Evolutionary conservation across 2,888 invertebrate species (phyloP).

Genomic region (Agrochola macilenta): DNA sequence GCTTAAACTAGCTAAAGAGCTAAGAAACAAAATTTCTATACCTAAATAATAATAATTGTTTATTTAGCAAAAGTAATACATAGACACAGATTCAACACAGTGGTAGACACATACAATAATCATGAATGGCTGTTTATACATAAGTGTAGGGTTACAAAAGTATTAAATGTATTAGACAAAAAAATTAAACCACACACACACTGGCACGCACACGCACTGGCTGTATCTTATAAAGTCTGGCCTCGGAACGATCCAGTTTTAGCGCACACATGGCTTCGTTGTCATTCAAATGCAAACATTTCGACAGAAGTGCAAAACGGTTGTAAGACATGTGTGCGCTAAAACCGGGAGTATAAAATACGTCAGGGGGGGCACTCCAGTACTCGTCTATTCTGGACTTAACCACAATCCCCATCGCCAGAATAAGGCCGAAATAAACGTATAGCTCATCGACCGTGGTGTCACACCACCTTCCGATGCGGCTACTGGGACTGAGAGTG

Average conservation of each 20-base stretch:
- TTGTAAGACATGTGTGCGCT: not conserved
- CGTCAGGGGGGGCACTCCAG: not conserved
- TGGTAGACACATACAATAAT: too few species aligned
- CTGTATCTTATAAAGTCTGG: not conserved
- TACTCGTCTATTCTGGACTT: not conserved
- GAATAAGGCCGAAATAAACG: not conserved
- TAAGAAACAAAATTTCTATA: too few species aligned
- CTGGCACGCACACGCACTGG: too few species aligned
- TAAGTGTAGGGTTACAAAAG: too few species aligned
- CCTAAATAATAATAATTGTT: too few species aligned
- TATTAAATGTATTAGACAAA: too few species aligned
- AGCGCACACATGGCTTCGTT: not conserved
- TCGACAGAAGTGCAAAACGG: not conserved
- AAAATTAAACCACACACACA: too few species aligned
- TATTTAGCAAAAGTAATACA: too few species aligned
- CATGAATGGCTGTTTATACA: too few species aligned
- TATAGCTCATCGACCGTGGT: not conserved
- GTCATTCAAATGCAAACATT: not conserved
- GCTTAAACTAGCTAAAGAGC: too few species aligned
- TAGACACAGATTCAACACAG: too few species aligned
- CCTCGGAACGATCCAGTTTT: not conserved
- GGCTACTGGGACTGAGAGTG: not conserved
- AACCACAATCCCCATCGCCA: constrained; percentile 15
- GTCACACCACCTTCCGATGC: not conserved
- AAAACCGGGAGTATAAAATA: constrained; percentile 19